phyloP scores from a whole-genome alignment of 2,888 invertebrate genomes.

The Empis livida region DNA sequence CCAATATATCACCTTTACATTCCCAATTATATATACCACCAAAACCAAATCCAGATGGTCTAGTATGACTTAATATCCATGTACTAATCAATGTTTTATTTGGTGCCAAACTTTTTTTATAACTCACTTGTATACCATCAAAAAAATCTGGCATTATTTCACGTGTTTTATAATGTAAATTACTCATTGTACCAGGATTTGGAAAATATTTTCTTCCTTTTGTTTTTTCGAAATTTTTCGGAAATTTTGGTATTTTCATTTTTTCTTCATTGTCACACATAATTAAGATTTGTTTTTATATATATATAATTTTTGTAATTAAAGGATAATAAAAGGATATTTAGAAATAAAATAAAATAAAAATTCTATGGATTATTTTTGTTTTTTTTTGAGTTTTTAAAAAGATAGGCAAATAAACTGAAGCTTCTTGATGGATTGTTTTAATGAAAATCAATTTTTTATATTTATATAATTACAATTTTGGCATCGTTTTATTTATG shows the following conservation, averaged over 20 bases:
- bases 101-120: slow-evolving; percentile 23
- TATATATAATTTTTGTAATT: no score
- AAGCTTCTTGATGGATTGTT: no score
- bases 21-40: slow-evolving; percentile 29
- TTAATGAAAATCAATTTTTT: no score
- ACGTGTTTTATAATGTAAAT: slow-evolving; percentile 29
- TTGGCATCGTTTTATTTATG: no score
- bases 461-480: no score
- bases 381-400: no score
- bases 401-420: no score
- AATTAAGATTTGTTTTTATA: no score
- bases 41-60: slow-evolving; percentile 30
- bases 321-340: no score
- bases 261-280: no score
- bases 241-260: slow-evolving; percentile 18
- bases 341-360: no score
- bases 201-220: slow-evolving; percentile 19
- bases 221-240: slow-evolving; percentile 22
- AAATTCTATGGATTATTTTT: no score
- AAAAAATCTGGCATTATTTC: slow-evolving; percentile 31
- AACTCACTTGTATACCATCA: slow-evolving; percentile 29
- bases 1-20: slow-evolving; percentile 24
- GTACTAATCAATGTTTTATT: slow-evolving; percentile 25
- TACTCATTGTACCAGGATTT: slow-evolving; percentile 31
- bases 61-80: slow-evolving; percentile 30